Conservation (phyloP, 2,797 vertebrate species). For the Coendou prehensilis region DNA sequence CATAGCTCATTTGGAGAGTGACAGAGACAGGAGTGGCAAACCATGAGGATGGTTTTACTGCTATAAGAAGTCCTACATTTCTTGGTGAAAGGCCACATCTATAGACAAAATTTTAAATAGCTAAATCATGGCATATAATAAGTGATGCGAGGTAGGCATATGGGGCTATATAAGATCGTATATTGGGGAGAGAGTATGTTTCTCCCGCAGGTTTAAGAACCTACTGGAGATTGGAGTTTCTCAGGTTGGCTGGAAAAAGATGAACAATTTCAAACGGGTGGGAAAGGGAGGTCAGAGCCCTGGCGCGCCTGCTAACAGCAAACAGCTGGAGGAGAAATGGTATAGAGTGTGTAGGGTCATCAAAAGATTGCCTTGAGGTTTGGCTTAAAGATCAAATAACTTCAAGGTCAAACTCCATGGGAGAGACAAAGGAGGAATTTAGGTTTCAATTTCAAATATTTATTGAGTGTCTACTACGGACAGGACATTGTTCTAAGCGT, state of each 20-base stretch:
- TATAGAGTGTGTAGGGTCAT: background rate
- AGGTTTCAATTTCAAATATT: background rate
- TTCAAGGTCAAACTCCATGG: background rate
- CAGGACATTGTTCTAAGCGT: background rate
- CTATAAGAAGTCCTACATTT: conserved; percentile 15
- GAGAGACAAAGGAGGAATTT: conserved; percentile 11
- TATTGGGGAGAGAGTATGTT: background rate
- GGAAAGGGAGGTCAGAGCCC: background rate
- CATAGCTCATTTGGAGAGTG: background rate
- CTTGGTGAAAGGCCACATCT: background rate
- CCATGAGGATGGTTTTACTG: background rate
- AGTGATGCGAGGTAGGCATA: background rate
- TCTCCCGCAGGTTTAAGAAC: background rate
- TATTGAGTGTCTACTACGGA: background rate
- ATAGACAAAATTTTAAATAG: background rate
- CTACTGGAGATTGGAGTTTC: background rate
- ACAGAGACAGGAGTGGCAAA: background rate
- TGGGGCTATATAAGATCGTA: background rate
- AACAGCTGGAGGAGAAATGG: background rate
- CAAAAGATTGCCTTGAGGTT: background rate
- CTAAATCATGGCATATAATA: background rate
- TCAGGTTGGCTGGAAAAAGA: background rate
- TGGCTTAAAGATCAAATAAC: background rate
- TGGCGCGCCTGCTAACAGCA: background rate
- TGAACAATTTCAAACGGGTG: background rate